These are phyloP conservation scores for Harpagoxenus sublaevis DNA, from an alignment of 2,888 invertebrate genomes.

Conservation along the genomic window DNA sequence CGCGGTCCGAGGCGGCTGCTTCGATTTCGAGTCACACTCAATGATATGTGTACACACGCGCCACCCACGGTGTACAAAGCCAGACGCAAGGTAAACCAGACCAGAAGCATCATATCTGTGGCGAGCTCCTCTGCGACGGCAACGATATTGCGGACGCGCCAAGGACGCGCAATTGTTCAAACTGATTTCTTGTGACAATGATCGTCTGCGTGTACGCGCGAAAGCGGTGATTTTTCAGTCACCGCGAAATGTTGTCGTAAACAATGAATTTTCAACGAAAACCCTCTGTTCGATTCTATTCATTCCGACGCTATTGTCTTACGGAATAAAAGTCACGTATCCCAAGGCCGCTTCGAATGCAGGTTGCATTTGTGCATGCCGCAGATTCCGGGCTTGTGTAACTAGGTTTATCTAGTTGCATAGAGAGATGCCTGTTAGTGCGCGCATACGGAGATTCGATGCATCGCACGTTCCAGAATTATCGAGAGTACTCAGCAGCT, in stretches of 20 bases:
- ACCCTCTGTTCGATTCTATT: background rate
- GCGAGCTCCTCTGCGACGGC: conserved; percentile 45
- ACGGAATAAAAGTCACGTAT: background rate
- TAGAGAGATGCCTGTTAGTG: conserved; percentile 74
- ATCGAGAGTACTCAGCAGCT: conserved; percentile 83
- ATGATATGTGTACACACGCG: conserved; percentile 79
- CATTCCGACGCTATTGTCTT: background rate
- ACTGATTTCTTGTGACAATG: background rate
- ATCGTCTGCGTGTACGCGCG: background rate
- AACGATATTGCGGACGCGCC: conserved; percentile 36
- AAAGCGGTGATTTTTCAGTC: background rate
- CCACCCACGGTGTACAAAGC: conserved; percentile 75
- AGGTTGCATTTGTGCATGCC: conserved; percentile 77
- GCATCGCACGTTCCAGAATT: conserved; percentile 83
- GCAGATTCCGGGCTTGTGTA: conserved; percentile 78
- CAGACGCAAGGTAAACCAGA: conserved; percentile 74
- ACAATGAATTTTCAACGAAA: background rate
- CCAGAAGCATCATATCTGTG: conserved; percentile 68
- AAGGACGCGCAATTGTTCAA: conserved; percentile 1
- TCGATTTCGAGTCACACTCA: conserved; percentile 79
- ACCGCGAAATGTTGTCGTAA: background rate
- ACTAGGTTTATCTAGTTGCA: conserved; percentile 81
- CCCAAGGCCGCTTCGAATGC: conserved; percentile 68
- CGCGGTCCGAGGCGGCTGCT: conserved; percentile 60
- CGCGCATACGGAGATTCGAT: conserved; percentile 77